Evolutionary conservation across 1,140 invertebrate genomes (phyloP), one percentile per base, ranked within the genome.

Genomic region (Drosophila bifasciata): DNA sequence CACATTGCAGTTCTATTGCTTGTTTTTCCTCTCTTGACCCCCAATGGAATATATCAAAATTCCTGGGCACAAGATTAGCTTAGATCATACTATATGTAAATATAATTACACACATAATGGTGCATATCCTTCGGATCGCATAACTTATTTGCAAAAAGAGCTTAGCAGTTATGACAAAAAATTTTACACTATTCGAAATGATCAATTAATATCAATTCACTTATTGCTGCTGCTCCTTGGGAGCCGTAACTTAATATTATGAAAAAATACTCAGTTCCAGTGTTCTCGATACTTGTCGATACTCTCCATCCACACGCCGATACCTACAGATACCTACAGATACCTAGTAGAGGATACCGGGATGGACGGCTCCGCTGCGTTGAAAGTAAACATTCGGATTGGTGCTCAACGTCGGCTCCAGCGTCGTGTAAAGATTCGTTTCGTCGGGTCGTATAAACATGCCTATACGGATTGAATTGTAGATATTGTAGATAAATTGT

Each of bases 331-430:
- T 23, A 23, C 1, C 19, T 16, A 13, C 32, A 39, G 19, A 25
- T 63, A 17, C 23, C 66, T 92, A 96, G 91, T 96, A 96, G 93
- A 96, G 96, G 95, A 96, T 96, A 91, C 95, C 95, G 68, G 95
- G 94, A 93, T 96, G 95, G 77, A 96, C 93, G 45, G 94, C 94
- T 75, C 93, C 93, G 76, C 96, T 94, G 75, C 95, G 94, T 91
- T 96, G 96, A 91, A 96, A 96, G 91, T 95, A 96, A 21, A 96
- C 96, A 92, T 96, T 96, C 55, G 96, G 96, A 93, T 96, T 96
- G 89, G 95, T 95, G 91, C 96, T 96, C 85, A 96, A 92, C 52
- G 96, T 96, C 56, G 95, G 96, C 92, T 96, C 96, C 73, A 96
- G 92, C 52, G 95, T 96, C 73, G 96, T 96, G 92, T 96, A 96